Evolutionary conservation across 2,888 invertebrate species (phyloP).

Genomic region (Drosophila imparisetae): DNA sequence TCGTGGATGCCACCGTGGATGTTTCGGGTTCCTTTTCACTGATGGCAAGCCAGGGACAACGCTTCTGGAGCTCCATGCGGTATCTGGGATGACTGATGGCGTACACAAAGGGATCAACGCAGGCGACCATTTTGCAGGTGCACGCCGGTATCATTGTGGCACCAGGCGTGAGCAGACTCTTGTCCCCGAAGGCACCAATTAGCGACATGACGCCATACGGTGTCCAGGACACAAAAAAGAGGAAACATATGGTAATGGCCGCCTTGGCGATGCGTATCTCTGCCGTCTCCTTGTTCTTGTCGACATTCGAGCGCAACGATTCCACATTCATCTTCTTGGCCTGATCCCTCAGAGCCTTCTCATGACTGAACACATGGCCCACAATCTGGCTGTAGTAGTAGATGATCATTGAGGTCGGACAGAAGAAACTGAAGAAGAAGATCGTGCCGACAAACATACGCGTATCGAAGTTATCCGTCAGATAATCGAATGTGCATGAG

Average conservation of each 20-base stretch:
- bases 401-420: conserved; percentile 91
- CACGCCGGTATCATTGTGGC: conserved; percentile 95
- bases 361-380: conserved; percentile 93
- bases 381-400: conserved; percentile 95
- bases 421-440: conserved; percentile 90
- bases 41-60: conserved; percentile 90
- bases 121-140: conserved; percentile 94
- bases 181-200: conserved; percentile 92
- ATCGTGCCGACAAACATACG: conserved; percentile 91
- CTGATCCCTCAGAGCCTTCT: conserved; percentile 88
- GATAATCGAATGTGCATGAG: conserved; percentile 92
- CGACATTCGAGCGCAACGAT: conserved; percentile 67
- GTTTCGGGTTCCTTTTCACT: conserved; percentile 87
- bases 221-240: conserved; percentile 95
- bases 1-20: conserved; percentile 85
- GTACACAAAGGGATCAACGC: conserved; percentile 96
- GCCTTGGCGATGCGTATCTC: conserved; percentile 95
- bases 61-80: conserved; percentile 92
- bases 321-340: conserved; percentile 72
- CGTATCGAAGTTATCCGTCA: conserved; percentile 91
- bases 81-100: conserved; percentile 96
- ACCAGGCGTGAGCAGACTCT: conserved; percentile 88
- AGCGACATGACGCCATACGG: conserved; percentile 94
- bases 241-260: conserved; percentile 93
- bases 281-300: conserved; percentile 85